Conservation (phyloP, 2,113 vertebrate genomes). For the Etheostoma cragini region DNA sequence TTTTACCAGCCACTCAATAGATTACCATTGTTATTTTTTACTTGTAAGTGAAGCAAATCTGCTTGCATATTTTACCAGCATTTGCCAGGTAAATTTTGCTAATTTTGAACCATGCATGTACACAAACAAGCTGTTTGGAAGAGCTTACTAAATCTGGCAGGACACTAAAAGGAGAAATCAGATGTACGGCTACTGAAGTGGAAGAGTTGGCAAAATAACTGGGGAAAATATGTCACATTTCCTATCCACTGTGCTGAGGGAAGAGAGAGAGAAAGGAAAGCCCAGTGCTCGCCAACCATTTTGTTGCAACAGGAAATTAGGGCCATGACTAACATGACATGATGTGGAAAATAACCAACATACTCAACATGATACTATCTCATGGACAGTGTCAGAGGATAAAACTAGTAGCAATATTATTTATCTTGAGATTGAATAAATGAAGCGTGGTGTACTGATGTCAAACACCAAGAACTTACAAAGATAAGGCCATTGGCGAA, state of each 20-base stretch:
- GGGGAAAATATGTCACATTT: conserved; percentile 56
- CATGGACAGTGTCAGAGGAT: conserved; percentile 7
- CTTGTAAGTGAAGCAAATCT: too few species aligned
- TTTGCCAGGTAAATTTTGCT: too few species aligned
- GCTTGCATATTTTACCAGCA: too few species aligned
- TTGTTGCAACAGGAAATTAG: conserved; percentile 68
- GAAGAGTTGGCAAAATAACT: conserved; percentile 40
- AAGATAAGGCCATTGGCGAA: not conserved
- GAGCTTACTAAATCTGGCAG: conserved; percentile 12
- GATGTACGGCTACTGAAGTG: conserved; percentile 25
- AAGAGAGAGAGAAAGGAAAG: conserved; percentile 2
- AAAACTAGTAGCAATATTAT: not conserved
- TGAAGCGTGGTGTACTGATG: not conserved
- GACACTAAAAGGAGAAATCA: conserved; percentile 8
- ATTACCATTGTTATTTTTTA: too few species aligned
- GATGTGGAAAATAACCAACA: conserved; percentile 66
- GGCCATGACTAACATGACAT: conserved; percentile 64
- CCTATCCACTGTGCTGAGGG: conserved; percentile 29
- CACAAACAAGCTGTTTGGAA: conserved; percentile 26
- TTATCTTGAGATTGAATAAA: not conserved
- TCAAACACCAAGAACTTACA: not conserved
- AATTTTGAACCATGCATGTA: not conserved
- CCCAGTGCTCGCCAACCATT: not conserved
- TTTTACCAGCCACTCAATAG: too few species aligned
- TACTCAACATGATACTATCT: conserved; percentile 35